Base-by-base conservation (phyloP, 2,113 vertebrate genomes). In the Ornithorhynchus anatinus region DNA sequence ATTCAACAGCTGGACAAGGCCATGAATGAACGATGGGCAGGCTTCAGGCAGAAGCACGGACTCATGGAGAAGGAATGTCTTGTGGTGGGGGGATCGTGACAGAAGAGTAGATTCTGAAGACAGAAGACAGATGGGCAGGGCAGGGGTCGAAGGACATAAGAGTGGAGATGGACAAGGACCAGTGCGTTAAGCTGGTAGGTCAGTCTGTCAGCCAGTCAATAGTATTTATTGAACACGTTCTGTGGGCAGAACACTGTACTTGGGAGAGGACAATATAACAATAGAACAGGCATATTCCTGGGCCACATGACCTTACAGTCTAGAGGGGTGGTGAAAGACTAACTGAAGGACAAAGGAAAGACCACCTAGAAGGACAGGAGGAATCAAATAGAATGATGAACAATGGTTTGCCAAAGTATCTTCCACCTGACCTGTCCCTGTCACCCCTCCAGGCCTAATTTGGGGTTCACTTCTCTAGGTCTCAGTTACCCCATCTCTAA, bases 131-230 rank as follows among this genome's bases (percentile, higher is more conserved):
- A 67, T 65, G 68, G 37, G 33, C 52, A 32, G 50, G 29, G 57
- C 72, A 56, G 59, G 58, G 51, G 78, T 62, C 69, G 48, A 59
- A 77, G 75, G 66, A 81, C 77, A 75, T 48, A 75, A 54, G 20
- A 73, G 31, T 60, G 73, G 54, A 35, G 47, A 69, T 63, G 76
- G 70, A 65, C 59, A 69, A 67, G 67, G 59, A n/a, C n/a, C 48
- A 0, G 63, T 60, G n/a, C n/a, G n/a, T n/a, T n/a, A n/a, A n/a
- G n/a, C n/a, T n/a, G n/a, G n/a, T n/a, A n/a, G n/a, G n/a, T n/a
- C n/a, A n/a, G n/a, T n/a, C n/a, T n/a, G n/a, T n/a, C n/a, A n/a
- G n/a, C n/a, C n/a, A n/a, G n/a, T n/a, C n/a, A n/a, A n/a, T n/a
- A n/a, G n/a, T n/a, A n/a, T n/a, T n/a, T n/a, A n/a, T n/a, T n/a